Base-by-base conservation (phyloP, 2,888 invertebrate species). In the Eurois occulta region DNA sequence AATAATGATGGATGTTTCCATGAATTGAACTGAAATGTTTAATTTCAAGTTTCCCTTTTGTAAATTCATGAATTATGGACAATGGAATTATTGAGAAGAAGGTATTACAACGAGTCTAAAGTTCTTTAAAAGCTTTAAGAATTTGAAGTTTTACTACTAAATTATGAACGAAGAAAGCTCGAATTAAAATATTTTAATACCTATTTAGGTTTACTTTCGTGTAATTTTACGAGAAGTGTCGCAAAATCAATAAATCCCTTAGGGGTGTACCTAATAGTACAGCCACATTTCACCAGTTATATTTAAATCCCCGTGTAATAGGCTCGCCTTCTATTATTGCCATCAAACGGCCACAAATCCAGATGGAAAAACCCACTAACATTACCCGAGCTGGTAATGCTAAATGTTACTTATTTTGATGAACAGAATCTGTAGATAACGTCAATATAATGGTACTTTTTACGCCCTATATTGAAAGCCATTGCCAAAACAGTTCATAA, bases 1-100 rank as follows among this genome's bases (percentile, higher is more conserved):
- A 21, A 62, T 0, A 21, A 62, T 24, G 13, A 32, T 32, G 35
- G 8, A 35, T 35, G 28, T 72, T 69, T 70, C 46, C 2, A 46
- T 46, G n/a, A 16, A 77, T n/a, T 46, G n/a, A 72, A 72, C 35
- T 65, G 32, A 62, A 83, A 81, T 64, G 1, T 55, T 46, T 16
- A 65, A 35, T 16, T 83, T n/a, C 18, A 66, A 67, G 35, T 52
- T 84, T 71, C 55, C n/a, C 58, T 43, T 58, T 79, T 71, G 67
- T 68, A 10, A 55, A 41, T 5, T 52, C 1, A 32, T 64, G 28
- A 64, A 68, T 48, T 38, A 67, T 16, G 32, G 3, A 83, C 70
- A 78, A 84, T 65, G 32, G 66, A n/a, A n/a, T 46, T 48, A n/a
- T 24, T 35, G 16, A 73, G 41, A 21, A 67, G 0, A 35, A 58